These are phyloP conservation scores for Heliconius erato DNA, from an alignment of 2,888 invertebrate species.

Conservation along the genomic window DNA sequence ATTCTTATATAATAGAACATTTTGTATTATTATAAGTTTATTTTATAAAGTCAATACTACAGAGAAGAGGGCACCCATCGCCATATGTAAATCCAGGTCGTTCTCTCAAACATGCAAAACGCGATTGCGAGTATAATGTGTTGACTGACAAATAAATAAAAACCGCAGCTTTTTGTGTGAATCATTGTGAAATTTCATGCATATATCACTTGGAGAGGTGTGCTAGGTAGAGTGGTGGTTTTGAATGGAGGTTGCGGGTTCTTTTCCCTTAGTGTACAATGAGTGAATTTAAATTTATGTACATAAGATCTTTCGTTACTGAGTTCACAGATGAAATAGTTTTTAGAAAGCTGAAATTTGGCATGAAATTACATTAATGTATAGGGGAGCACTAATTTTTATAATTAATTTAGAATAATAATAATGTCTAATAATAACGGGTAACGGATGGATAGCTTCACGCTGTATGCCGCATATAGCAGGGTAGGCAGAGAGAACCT, in stretches of 20 bases:
- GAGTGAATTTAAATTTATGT: no score
- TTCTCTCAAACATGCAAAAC: constrained; percentile 36
- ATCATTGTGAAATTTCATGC: constrained; percentile 8
- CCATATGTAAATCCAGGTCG: constrained; percentile 30
- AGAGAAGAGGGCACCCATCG: background rate
- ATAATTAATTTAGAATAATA: no score
- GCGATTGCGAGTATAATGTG: constrained; percentile 36
- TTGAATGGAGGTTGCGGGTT: background rate
- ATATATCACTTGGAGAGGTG: constrained; percentile 18
- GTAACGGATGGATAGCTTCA: no score
- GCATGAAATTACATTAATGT: no score
- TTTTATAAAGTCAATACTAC: constrained; percentile 9
- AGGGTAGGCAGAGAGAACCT: no score
- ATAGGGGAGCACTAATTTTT: no score
- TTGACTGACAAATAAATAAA: constrained; percentile 25
- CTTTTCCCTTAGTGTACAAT: background rate
- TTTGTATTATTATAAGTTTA: background rate
- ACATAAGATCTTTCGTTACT: no score
- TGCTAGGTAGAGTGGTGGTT: background rate
- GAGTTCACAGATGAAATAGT: no score
- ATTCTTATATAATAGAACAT: background rate
- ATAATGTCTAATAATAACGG: no score
- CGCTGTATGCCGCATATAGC: no score
- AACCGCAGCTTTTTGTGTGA: constrained; percentile 14
- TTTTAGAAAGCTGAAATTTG: no score